These are phyloP conservation scores for Aulostomus chinensis DNA, from an alignment of 2,797 vertebrate species.

Conservation along the genomic window DNA sequence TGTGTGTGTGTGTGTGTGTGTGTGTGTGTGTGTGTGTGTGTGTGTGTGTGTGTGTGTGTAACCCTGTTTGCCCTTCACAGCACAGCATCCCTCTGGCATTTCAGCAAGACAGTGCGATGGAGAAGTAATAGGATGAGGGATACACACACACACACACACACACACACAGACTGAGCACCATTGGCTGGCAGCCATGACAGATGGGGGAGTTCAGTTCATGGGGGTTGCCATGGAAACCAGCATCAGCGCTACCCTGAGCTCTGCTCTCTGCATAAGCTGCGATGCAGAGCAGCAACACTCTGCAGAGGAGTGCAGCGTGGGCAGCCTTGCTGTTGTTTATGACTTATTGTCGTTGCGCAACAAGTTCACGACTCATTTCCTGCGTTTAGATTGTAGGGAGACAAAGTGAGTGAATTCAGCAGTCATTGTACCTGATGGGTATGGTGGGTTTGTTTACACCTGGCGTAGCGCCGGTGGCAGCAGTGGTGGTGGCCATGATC, in stretches of 20 bases:
- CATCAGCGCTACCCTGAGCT: slow-evolving; percentile 51
- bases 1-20: slow-evolving; percentile 16
- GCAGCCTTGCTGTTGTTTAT: slow-evolving; percentile 50
- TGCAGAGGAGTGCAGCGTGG: slow-evolving; percentile 66
- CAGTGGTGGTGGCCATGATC: too few species aligned
- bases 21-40: slow-evolving; percentile 3
- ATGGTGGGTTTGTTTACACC: too few species aligned
- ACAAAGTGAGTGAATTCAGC: neutral
- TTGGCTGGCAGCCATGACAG: slow-evolving; percentile 83
- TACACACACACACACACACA: slow-evolving; percentile 27
- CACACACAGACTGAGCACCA: slow-evolving; percentile 22
- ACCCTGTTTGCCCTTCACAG: slow-evolving; percentile 50
- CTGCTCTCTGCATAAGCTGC: slow-evolving; percentile 31
- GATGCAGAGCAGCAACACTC: slow-evolving; percentile 31
- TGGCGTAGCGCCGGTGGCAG: too few species aligned
- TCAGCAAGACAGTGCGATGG: slow-evolving; percentile 21
- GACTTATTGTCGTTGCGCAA: slow-evolving; percentile 53
- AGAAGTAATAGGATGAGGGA: slow-evolving; percentile 31
- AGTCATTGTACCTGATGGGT: too few species aligned
- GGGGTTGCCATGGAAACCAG: slow-evolving; percentile 83
- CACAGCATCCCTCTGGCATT: slow-evolving; percentile 37
- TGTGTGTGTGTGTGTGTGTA: slow-evolving; percentile 15
- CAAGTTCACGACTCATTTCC: slow-evolving; percentile 10
- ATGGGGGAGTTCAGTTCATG: slow-evolving; percentile 78
- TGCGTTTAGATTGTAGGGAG: slow-evolving; percentile 1